A percentile compares a stretch with the other conserved stretches of the same genome.
Evolutionary conservation across 1,140 invertebrate genomes (phyloP).

Genomic region (Procambarus clarkii): DNA sequence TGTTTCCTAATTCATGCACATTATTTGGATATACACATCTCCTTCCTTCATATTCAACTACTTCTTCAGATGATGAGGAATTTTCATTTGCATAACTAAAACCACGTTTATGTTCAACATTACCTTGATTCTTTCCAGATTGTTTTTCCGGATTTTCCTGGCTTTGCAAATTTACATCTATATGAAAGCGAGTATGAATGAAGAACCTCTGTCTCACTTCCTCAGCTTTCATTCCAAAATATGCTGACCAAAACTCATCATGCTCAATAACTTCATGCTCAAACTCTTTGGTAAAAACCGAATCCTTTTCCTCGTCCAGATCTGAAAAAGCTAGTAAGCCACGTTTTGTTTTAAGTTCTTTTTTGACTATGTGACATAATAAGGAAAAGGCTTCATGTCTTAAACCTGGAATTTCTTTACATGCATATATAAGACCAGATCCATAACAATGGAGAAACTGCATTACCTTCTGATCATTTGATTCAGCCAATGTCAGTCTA

Average conservation of each 20-base stretch:
- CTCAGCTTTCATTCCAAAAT: constrained; percentile 55
- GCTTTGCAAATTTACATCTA: not conserved
- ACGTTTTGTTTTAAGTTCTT: constrained; percentile 43
- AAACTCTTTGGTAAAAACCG: constrained; percentile 47
- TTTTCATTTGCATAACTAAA: not conserved
- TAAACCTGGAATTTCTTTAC: constrained; percentile 45
- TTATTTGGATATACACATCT: not conserved
- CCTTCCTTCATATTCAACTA: too few species aligned
- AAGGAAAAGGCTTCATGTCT: constrained; percentile 55
- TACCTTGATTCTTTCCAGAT: not conserved
- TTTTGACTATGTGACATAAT: constrained; percentile 46
- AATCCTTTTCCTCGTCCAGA: constrained; percentile 37
- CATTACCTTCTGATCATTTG: constrained; percentile 34
- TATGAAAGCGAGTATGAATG: constrained; percentile 42
- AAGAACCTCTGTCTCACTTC: constrained; percentile 56
- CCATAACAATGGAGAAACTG: constrained; percentile 38
- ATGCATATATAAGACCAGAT: constrained; percentile 15
- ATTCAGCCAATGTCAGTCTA: constrained; percentile 44
- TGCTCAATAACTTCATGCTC: constrained; percentile 51
- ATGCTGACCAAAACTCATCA: constrained; percentile 60
- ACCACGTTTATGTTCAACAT: not conserved
- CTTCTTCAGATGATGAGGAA: not conserved
- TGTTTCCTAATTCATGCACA: not conserved
- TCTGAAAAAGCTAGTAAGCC: constrained; percentile 20
- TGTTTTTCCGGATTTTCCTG: not conserved